A percentile compares a stretch with the other conserved stretches of the same genome.
These are phyloP conservation scores for Drosophila putrida DNA, from an alignment of 2,888 invertebrate species.

Conservation along the genomic window DNA sequence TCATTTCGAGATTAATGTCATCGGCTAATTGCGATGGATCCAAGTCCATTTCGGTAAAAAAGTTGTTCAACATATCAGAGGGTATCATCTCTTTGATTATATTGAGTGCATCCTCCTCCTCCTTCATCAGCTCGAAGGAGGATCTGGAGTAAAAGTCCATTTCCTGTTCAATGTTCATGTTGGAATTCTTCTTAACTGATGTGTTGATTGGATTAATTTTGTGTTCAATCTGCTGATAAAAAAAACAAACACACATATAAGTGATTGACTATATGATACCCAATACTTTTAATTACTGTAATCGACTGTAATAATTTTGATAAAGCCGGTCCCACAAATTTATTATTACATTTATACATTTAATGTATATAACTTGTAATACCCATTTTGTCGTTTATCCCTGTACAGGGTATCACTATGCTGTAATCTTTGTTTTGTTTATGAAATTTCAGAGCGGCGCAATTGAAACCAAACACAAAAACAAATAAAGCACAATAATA, in stretches of 20 bases:
- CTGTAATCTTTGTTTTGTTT: slow-evolving; percentile 65
- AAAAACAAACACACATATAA: neutral
- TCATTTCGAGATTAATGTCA: slow-evolving; percentile 62
- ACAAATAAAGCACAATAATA: slow-evolving; percentile 35
- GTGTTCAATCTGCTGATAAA: slow-evolving; percentile 31
- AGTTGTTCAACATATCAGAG: slow-evolving; percentile 82
- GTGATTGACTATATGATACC: slow-evolving; percentile 10
- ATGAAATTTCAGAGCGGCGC: slow-evolving; percentile 68
- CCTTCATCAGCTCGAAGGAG: slow-evolving; percentile 80
- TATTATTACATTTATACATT: neutral
- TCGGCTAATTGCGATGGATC: slow-evolving; percentile 77
- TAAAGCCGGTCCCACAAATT: neutral
- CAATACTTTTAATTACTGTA: neutral
- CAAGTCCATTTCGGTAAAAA: slow-evolving; percentile 82
- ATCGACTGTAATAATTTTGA: too few relatives aligned
- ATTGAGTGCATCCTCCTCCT: slow-evolving; percentile 84
- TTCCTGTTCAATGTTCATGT: slow-evolving; percentile 76
- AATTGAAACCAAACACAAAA: slow-evolving; percentile 52
- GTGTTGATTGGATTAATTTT: slow-evolving; percentile 14
- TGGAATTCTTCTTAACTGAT: slow-evolving; percentile 19
- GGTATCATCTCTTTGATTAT: slow-evolving; percentile 84
- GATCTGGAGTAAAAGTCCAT: slow-evolving; percentile 75
- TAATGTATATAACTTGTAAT: neutral
- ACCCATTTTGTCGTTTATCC: neutral
- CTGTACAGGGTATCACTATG: slow-evolving; percentile 29